phyloP scores from a whole-genome alignment of 2,113 vertebrate genomes.

The Lophochroa leadbeateri region DNA sequence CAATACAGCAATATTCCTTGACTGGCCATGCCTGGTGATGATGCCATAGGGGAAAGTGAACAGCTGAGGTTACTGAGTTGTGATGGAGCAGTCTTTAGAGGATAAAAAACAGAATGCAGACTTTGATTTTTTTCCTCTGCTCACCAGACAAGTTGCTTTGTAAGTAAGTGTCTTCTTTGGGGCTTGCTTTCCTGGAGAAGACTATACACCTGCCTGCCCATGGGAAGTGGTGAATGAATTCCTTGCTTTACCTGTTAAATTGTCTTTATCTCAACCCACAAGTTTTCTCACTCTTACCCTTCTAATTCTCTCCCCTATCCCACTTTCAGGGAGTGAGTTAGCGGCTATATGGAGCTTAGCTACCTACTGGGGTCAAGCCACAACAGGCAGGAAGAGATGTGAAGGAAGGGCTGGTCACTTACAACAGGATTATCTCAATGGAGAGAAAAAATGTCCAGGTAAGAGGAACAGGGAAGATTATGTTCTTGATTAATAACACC shows the following conservation, averaged over 20 bases:
- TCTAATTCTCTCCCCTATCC: neutral
- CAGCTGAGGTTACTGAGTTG: neutral
- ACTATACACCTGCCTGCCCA: neutral
- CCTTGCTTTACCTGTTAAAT: neutral
- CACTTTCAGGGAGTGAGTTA: rapidly evolving
- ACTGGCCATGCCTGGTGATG: neutral
- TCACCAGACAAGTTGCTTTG: neutral
- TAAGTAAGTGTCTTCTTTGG: rapidly evolving
- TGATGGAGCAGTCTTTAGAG: neutral
- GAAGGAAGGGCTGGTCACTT: neutral
- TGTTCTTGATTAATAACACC: neutral
- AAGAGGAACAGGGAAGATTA: neutral
- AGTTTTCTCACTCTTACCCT: neutral
- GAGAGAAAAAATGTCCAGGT: neutral
- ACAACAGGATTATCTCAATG: neutral
- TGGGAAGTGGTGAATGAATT: neutral
- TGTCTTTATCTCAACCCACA: neutral
- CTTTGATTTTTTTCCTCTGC: neutral
- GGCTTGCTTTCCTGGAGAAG: neutral
- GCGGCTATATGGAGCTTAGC: neutral
- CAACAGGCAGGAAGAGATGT: neutral
- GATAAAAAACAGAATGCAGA: neutral
- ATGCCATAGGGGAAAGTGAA: neutral
- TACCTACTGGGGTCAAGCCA: neutral
- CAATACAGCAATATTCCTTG: neutral